Evolutionary conservation across 1,140 invertebrate species (phyloP).

Genomic region (Caerostris extrusa): DNA sequence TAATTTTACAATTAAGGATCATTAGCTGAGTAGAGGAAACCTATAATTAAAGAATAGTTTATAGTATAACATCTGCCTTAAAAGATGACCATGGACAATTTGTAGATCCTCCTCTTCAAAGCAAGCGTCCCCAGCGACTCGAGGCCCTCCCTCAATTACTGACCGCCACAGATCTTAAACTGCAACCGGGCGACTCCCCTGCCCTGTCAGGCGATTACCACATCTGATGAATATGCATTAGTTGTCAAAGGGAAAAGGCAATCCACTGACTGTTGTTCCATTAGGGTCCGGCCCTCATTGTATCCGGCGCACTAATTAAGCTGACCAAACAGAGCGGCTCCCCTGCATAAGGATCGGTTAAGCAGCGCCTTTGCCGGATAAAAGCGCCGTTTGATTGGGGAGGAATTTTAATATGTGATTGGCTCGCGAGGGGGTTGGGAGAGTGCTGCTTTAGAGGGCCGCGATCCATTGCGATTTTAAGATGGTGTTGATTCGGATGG

Average conservation of each 20-base stretch:
- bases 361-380: neutral
- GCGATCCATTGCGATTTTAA: neutral
- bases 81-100: too few species aligned
- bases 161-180: slow-evolving; percentile 34
- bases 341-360: slow-evolving; percentile 32
- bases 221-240: slow-evolving; percentile 66
- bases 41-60: too few species aligned
- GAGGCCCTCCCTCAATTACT: neutral
- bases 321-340: slow-evolving; percentile 62
- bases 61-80: too few species aligned
- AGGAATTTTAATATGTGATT: slow-evolving; percentile 25
- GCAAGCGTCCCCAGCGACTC: too few species aligned
- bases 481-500: neutral
- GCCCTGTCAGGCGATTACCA: neutral
- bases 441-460: neutral
- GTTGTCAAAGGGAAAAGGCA: slow-evolving; percentile 38
- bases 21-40: too few species aligned
- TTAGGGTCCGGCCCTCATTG: slow-evolving; percentile 40
- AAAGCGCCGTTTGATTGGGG: slow-evolving; percentile 71
- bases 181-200: neutral
- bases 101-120: too few species aligned
- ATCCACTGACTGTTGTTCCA: slow-evolving; percentile 50
- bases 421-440: neutral
- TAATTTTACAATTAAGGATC: too few species aligned
- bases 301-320: slow-evolving; percentile 33